phyloP scores from a whole-genome alignment of 2,888 invertebrate species.

The Salpingus planirostris region DNA sequence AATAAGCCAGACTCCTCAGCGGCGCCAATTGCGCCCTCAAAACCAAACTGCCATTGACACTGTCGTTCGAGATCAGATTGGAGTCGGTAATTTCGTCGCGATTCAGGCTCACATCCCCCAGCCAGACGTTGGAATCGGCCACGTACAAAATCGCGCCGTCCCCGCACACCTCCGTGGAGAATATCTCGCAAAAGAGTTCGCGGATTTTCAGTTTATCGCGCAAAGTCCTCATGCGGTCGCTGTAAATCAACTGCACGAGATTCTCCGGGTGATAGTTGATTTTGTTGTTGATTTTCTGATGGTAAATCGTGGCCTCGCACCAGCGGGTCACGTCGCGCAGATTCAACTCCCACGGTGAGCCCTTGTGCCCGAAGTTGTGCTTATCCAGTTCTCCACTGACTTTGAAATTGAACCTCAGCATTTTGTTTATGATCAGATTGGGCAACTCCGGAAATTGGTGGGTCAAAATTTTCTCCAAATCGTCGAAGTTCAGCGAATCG shows the following conservation, averaged over 20 bases:
- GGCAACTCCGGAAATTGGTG: slow-evolving; percentile 56
- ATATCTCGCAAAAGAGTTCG: slow-evolving; percentile 41
- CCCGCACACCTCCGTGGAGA: slow-evolving; percentile 46
- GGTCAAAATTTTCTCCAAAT: slow-evolving; percentile 58
- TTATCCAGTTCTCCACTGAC: slow-evolving; percentile 56
- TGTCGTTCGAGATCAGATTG: slow-evolving; percentile 29
- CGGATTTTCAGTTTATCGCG: slow-evolving; percentile 67
- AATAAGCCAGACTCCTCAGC: slow-evolving; percentile 74
- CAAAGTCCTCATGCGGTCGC: slow-evolving; percentile 73
- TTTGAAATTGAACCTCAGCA: slow-evolving; percentile 71
- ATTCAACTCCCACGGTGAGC: slow-evolving; percentile 96
- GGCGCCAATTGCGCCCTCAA: slow-evolving; percentile 53
- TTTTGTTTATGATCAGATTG: slow-evolving; percentile 51
- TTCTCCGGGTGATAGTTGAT: slow-evolving; percentile 44
- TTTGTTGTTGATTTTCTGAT: slow-evolving; percentile 24
- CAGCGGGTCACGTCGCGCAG: slow-evolving; percentile 89
- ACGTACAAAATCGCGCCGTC: slow-evolving; percentile 51
- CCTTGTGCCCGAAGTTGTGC: slow-evolving; percentile 64
- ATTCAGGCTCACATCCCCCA: slow-evolving; percentile 56
- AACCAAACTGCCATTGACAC: slow-evolving; percentile 39
- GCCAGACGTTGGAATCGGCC: slow-evolving; percentile 48
- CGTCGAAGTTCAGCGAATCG: slow-evolving; percentile 54
- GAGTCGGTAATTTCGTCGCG: slow-evolving; percentile 17
- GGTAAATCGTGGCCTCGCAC: slow-evolving; percentile 65
- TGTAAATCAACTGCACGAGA: slow-evolving; percentile 68